A percentile compares a stretch with the other conserved stretches of the same genome.
These are phyloP conservation scores for Eugnorisma glareosa DNA, from an alignment of 2,888 invertebrate species.

Conservation along the genomic window DNA sequence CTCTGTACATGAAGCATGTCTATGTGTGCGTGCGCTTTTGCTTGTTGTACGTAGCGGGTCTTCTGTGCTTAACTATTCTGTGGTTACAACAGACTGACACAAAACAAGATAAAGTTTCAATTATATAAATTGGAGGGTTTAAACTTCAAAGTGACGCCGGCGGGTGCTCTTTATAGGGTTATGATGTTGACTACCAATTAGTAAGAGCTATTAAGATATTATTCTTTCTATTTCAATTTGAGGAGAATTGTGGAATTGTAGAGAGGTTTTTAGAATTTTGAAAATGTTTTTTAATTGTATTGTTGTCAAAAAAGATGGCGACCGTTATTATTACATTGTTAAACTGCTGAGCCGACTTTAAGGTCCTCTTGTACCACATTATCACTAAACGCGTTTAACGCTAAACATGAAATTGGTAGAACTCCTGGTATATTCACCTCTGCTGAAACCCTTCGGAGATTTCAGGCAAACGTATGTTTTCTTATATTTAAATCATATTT, in stretches of 20 bases:
- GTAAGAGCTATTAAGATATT: conserved; percentile 68
- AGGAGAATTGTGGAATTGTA: conserved; percentile 19
- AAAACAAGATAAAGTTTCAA: conserved; percentile 79
- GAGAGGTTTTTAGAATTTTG: background rate
- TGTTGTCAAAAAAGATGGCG: background rate
- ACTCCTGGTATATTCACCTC: no score
- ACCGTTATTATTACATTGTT: background rate
- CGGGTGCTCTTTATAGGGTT: conserved; percentile 73
- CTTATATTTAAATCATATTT: background rate
- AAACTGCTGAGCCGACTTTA: background rate
- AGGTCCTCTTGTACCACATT: no score
- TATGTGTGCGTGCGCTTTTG: background rate
- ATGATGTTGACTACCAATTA: conserved; percentile 73
- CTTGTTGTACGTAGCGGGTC: rapidly evolving
- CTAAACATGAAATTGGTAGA: background rate
- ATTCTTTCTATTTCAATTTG: conserved; percentile 57
- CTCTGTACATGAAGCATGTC: background rate
- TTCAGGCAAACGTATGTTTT: no score
- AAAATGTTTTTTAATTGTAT: background rate
- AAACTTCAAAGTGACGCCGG: conserved; percentile 81
- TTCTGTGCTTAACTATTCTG: background rate
- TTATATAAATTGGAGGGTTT: conserved; percentile 82
- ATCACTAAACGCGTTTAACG: no score
- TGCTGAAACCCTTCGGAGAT: no score
- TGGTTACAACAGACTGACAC: conserved; percentile 60